A percentile compares a stretch with the other conserved stretches of the same genome.
Conservation (phyloP, 2,113 vertebrate genomes). For the Pelusios castaneus region DNA sequence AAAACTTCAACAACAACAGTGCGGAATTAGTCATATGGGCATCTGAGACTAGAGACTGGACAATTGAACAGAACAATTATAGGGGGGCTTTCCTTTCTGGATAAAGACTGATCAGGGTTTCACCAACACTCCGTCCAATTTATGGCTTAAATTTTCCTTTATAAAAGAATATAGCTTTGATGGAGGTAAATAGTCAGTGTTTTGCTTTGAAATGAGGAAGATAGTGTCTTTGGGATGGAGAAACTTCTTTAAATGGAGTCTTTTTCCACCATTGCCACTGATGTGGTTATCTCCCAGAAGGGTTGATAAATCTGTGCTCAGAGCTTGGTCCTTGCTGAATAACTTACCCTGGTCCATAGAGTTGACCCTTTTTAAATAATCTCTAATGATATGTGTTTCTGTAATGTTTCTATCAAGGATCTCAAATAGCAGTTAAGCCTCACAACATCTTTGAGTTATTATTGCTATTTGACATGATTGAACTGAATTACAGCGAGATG, state of each 20-base stretch:
- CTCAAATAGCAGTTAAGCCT: conserved; percentile 19
- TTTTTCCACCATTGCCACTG: conserved; percentile 13
- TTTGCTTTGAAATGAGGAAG: conserved; percentile 43
- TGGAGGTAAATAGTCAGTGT: neutral
- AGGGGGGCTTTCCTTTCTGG: conserved; percentile 32
- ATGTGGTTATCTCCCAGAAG: neutral
- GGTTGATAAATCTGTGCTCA: neutral
- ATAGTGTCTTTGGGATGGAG: conserved; percentile 12
- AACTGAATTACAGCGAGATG: neutral
- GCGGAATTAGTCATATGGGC: neutral
- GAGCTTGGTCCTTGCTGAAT: conserved; percentile 33
- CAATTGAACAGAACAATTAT: neutral
- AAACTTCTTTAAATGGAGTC: neutral
- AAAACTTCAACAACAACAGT: neutral
- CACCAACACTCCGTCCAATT: conserved; percentile 23
- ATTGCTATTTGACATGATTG: neutral
- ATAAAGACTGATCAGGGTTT: conserved; percentile 23
- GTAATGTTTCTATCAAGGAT: neutral
- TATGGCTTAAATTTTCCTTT: conserved; percentile 4
- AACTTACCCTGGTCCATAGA: neutral
- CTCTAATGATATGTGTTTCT: neutral
- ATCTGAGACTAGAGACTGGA: conserved; percentile 10
- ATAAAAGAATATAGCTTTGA: conserved; percentile 1
- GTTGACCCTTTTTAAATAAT: neutral
- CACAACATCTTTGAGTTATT: conserved; percentile 11